phyloP scores from a whole-genome alignment of 2,113 vertebrate genomes.

The Alligator sinensis region DNA sequence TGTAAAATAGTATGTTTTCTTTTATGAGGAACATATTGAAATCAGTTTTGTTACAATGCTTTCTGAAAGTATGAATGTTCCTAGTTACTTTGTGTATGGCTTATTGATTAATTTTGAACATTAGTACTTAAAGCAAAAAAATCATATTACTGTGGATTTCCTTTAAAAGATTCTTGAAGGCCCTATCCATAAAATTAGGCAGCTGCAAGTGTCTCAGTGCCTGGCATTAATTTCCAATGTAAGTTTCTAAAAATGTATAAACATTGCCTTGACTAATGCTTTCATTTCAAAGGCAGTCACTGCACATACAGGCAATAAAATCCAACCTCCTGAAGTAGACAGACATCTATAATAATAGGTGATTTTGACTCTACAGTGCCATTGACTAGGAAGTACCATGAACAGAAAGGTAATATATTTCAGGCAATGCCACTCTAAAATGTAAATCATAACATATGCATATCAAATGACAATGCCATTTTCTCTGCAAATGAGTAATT shows the following conservation, averaged over 20 bases:
- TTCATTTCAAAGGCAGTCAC: background rate
- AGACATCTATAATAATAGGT: background rate
- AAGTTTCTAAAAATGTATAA: background rate
- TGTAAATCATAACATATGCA: background rate
- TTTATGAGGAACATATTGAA: conserved; percentile 19
- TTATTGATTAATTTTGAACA: background rate
- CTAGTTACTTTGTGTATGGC: background rate
- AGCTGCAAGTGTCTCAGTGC: background rate
- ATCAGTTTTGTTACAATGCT: conserved; percentile 56
- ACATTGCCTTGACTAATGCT: background rate
- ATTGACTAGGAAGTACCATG: background rate
- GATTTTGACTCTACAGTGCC: fast-evolving
- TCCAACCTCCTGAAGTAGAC: background rate
- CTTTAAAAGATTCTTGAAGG: background rate
- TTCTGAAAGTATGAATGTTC: conserved; percentile 12
- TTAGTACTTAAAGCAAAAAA: background rate
- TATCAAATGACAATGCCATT: background rate
- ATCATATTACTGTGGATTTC: background rate
- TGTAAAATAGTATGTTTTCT: conserved; percentile 40
- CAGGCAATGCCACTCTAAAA: background rate
- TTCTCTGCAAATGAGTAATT: background rate
- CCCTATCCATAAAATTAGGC: background rate
- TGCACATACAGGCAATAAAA: background rate
- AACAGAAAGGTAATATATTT: background rate
- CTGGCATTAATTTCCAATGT: background rate